These are phyloP conservation scores for Talpa occidentalis DNA, from an alignment of 2,113 vertebrate species.

Conservation along the genomic window DNA sequence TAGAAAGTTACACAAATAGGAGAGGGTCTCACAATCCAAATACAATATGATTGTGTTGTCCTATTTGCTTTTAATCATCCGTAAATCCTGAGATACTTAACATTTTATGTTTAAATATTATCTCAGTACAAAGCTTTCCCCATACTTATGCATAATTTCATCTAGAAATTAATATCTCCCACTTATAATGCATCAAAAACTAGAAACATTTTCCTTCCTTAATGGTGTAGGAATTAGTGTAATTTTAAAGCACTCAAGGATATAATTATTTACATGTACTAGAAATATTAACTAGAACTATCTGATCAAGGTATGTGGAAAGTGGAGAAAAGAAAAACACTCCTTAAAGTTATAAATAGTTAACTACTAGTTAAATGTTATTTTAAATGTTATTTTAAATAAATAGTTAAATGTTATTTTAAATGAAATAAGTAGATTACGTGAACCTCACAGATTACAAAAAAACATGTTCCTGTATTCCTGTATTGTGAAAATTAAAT, in stretches of 20 bases:
- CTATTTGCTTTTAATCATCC: slow-evolving; percentile 65
- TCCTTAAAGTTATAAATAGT: slow-evolving; percentile 35
- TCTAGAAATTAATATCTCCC: slow-evolving; percentile 76
- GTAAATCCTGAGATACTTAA: slow-evolving; percentile 72
- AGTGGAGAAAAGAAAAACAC: slow-evolving; percentile 58
- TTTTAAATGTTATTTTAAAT: no score
- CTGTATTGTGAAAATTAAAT: slow-evolving; percentile 66
- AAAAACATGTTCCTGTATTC: slow-evolving; percentile 56
- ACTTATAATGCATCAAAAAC: slow-evolving; percentile 66
- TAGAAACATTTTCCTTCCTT: slow-evolving; percentile 81
- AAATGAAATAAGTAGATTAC: slow-evolving; percentile 54
- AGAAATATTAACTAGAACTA: slow-evolving; percentile 80
- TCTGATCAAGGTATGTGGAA: slow-evolving; percentile 64
- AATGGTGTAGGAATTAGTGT: slow-evolving; percentile 77
- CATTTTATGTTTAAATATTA: slow-evolving; percentile 78
- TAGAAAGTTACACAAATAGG: slow-evolving; percentile 31
- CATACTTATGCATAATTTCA: slow-evolving; percentile 71
- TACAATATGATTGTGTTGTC: neutral
- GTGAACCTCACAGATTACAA: neutral
- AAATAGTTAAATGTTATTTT: slow-evolving; percentile 19
- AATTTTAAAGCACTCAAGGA: slow-evolving; percentile 83
- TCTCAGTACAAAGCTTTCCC: slow-evolving; percentile 57
- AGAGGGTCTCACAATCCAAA: slow-evolving; percentile 42
- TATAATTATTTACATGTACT: slow-evolving; percentile 82
- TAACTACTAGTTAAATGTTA: slow-evolving; percentile 32